A percentile compares a stretch with the other conserved stretches of the same genome.
These are phyloP conservation scores for Uloborus diversus DNA, from an alignment of 1,140 invertebrate species.

Conservation along the genomic window DNA sequence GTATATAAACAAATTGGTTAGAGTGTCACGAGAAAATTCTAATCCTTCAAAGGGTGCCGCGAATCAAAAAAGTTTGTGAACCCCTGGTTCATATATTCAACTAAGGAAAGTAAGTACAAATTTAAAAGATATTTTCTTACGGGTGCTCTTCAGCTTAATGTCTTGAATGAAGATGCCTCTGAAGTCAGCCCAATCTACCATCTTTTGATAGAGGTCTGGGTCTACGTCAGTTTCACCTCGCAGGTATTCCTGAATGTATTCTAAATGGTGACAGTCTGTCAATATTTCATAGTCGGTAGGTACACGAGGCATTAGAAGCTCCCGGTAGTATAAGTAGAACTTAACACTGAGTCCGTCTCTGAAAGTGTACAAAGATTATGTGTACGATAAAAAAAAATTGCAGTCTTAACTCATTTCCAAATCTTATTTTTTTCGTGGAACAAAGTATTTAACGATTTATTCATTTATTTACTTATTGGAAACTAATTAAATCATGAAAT, in stretches of 20 bases:
- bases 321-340: conserved; percentile 5
- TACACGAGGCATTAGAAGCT: not conserved
- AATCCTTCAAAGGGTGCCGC: no score
- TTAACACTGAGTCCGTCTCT: conserved; percentile 2
- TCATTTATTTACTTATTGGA: not conserved
- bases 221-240: not conserved
- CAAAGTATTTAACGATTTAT: not conserved
- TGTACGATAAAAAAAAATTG: not conserved
- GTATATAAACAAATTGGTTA: no score
- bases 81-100: no score
- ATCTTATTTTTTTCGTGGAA: not conserved
- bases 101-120: no score
- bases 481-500: not conserved
- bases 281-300: not conserved
- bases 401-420: not conserved
- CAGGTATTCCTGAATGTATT: conserved; percentile 1
- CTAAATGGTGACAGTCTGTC: not conserved
- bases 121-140: not conserved
- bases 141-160: not conserved
- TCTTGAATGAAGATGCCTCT: not conserved
- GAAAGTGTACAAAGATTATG: not conserved
- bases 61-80: no score
- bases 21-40: no score
- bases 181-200: not conserved
- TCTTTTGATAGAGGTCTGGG: not conserved